phyloP scores from a whole-genome alignment of 2,113 vertebrate species.

The Anas platyrhynchos region DNA sequence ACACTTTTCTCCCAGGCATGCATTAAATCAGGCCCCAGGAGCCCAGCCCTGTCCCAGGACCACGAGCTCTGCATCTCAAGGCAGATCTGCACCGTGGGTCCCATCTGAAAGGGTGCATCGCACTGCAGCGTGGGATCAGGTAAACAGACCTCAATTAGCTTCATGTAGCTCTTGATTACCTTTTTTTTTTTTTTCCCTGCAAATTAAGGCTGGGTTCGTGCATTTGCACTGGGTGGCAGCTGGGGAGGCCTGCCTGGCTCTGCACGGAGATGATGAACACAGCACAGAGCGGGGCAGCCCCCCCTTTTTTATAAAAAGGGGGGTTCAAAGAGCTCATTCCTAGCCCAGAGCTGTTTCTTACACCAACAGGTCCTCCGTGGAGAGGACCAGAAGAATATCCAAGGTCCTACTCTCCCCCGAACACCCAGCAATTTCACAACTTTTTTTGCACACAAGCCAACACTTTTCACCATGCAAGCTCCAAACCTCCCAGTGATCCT shows the following conservation, averaged over 20 bases:
- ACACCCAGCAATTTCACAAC: neutral
- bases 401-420: neutral
- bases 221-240: neutral
- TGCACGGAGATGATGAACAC: neutral
- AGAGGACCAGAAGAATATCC: neutral
- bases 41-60: fast-evolving
- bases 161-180: neutral
- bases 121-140: neutral
- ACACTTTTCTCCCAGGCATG: neutral
- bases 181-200: neutral
- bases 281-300: fast-evolving
- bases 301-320: neutral
- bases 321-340: neutral
- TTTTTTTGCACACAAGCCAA: neutral
- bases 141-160: neutral
- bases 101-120: neutral
- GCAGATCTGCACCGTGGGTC: neutral
- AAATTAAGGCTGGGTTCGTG: neutral
- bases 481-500: neutral
- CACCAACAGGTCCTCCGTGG: neutral
- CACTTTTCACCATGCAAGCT: neutral
- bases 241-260: neutral
- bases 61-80: neutral
- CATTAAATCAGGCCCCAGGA: neutral
- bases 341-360: neutral